Percentiles rank a stretch among this genome's conserved stretches.
phyloP scores from a whole-genome alignment of 2,113 vertebrate genomes.

The Pseudonaja textilis region DNA sequence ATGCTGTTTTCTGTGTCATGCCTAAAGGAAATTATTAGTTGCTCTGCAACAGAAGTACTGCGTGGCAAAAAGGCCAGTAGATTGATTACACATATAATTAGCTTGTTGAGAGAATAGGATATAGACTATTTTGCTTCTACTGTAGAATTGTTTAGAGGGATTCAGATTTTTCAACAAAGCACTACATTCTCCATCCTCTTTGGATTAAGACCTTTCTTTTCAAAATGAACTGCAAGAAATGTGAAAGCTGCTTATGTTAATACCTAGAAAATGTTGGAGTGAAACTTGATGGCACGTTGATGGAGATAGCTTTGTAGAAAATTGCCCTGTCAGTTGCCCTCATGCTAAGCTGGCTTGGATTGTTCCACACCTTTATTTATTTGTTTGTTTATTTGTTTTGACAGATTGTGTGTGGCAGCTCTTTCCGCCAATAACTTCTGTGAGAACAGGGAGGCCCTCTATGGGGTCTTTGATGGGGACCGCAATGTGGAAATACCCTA shows the following conservation, averaged over 20 bases:
- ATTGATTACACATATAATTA: not conserved
- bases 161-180: not conserved
- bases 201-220: not conserved
- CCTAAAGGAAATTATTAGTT: not conserved
- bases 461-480: conserved; percentile 96
- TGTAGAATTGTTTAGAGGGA: too few species aligned
- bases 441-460: conserved; percentile 90
- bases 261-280: not conserved
- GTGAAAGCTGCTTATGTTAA: not conserved
- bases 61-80: not conserved
- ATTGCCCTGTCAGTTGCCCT: not conserved
- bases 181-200: not conserved
- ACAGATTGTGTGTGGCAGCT: conserved; percentile 92
- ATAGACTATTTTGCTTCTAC: not conserved
- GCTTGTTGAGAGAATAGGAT: not conserved
- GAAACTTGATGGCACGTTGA: not conserved
- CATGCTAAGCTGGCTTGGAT: not conserved
- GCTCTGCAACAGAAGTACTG: not conserved
- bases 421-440: conserved; percentile 93
- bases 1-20: not conserved
- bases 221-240: not conserved
- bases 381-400: not conserved
- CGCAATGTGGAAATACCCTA: conserved; percentile 94
- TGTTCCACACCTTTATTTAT: not conserved
- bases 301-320: not conserved